Base-by-base conservation (phyloP, 2,888 invertebrate genomes). In the Amiota minor region DNA sequence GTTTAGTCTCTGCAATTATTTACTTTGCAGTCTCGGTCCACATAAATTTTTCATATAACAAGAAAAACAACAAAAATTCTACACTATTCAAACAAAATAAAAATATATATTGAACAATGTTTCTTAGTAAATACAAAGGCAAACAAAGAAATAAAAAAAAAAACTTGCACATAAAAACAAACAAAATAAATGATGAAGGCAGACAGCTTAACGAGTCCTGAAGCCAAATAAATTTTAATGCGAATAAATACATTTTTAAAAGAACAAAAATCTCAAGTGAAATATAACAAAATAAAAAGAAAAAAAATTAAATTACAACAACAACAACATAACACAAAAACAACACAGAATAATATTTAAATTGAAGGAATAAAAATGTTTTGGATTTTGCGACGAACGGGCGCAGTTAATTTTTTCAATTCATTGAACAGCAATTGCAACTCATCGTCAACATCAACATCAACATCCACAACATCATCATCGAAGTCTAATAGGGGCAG, bases 331-430 rank as follows among this genome's bases (percentile, higher is more conserved):
- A 71, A 20, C 62, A 62, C 10, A 2, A 46, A 45, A 53, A 55
- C 50, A 50, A 20, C 35, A 35, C 1, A 1, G 3, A 23, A 35
- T 8, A 6, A 6, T 35, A 35, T 35, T 35, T 35, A 35, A 35
- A 35, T 35, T 8, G 2, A 45, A 55, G 45, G n/a, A 56, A 49
- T 59, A 76, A 82, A 68, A 74, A 88, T 88, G 88, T 87, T 87
- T 81, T 88, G 88, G 88, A 87, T 88, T 76, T 77, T 88, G 75
- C 81, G 88, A 75, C 80, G 86, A 67, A 88, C 87, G 73, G 87
- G 87, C 76, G 87, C 87, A 74, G 87, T 81, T 75, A 88, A 86
- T 80, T 86, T 86, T 76, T 87, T 88, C 81, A 88, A 86, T 82
- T 87, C 83, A 73, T 79, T 86, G 72, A 83, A 84, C 79, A 83